Conservation (phyloP, 2,797 vertebrate genomes). For the Fundulus diaphanus region DNA sequence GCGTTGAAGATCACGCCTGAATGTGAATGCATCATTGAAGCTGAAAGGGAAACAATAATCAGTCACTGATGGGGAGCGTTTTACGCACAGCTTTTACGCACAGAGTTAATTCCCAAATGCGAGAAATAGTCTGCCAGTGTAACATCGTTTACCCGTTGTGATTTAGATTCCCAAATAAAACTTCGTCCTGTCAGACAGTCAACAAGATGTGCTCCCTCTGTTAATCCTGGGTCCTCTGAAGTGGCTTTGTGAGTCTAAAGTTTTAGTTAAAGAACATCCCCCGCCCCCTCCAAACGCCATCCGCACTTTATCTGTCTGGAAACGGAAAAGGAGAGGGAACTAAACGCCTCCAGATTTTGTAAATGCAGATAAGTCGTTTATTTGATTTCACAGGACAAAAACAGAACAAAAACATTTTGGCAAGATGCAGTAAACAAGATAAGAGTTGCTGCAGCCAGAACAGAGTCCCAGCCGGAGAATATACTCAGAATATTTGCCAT, state of each 20-base stretch:
- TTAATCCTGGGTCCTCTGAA: constrained; percentile 23
- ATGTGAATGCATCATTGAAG: constrained; percentile 45
- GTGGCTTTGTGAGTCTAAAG: constrained; percentile 43
- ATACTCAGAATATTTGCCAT: constrained; percentile 19
- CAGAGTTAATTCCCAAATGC: rapidly evolving
- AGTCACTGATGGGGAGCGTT: constrained; percentile 2
- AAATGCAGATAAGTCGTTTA: constrained; percentile 75
- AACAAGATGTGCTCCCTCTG: constrained; percentile 1
- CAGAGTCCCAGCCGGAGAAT: constrained; percentile 16
- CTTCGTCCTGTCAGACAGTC: constrained; percentile 13
- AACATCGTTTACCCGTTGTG: constrained; percentile 48
- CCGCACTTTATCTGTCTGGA: constrained; percentile 32
- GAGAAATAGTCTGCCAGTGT: background rate
- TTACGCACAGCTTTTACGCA: constrained; percentile 63
- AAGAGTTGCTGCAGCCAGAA: constrained; percentile 12
- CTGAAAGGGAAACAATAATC: constrained; percentile 24
- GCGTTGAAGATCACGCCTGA: constrained; percentile 58
- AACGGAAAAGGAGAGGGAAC: background rate
- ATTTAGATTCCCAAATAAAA: constrained; percentile 7
- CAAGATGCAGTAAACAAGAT: constrained; percentile 28
- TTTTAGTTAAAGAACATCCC: constrained; percentile 36
- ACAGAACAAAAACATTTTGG: constrained; percentile 37
- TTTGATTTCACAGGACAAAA: constrained; percentile 64
- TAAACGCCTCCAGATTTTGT: constrained; percentile 41
- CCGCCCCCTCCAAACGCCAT: constrained; percentile 15